Base-by-base conservation (phyloP, 35 echinoderm and acorn worm genomes). In the Lytechinus variegatus region DNA sequence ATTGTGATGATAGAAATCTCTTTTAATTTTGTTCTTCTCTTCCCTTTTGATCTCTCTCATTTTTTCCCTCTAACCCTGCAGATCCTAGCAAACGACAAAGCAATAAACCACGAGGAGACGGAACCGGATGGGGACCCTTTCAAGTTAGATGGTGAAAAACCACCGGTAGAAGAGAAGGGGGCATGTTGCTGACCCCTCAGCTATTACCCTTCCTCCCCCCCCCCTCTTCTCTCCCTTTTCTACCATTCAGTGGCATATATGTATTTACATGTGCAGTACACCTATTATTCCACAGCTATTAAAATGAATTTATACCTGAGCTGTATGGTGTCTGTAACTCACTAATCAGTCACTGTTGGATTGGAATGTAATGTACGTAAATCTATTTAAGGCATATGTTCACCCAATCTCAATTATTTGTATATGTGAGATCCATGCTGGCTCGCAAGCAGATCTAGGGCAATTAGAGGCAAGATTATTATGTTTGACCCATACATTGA, bases 31-130 rank as follows among this genome's bases (percentile, higher is more conserved):
- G 10, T 16, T n/a, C n/a, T n/a, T n/a, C n/a, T n/a, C 57, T 7
- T 44, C 33, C 33, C 33, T 44, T 44, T 44, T 44, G 2, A 44
- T 44, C 33, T 44, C 56, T 58, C 56, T 9, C 27, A 51, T 88
- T 88, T 16, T 89, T 94, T 96, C 56, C 95, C 13, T 95, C 86
- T 91, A 87, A 54, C 19, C 55, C 92, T 57, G 4, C 66, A 99
- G 98, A 99, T 99, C 89, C 94, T 99, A 86, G 97, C 97, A 54
- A 99, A 99, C 87, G 98, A 99, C 61, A 99, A 97, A 97, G 96
- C 97, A 16, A 96, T 97, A 29, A 96, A 96, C 71, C 97, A 96
- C 14, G 96, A 97, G 5, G 97, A 99, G 52, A 96, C 71, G 89
- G 98, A 97, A 56, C 72, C 95, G 95, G 98, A 99, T 52, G 87